Evolutionary conservation across 2,888 invertebrate species (phyloP), one percentile per base, ranked within the genome.

Genomic region (Mimas tiliae): DNA sequence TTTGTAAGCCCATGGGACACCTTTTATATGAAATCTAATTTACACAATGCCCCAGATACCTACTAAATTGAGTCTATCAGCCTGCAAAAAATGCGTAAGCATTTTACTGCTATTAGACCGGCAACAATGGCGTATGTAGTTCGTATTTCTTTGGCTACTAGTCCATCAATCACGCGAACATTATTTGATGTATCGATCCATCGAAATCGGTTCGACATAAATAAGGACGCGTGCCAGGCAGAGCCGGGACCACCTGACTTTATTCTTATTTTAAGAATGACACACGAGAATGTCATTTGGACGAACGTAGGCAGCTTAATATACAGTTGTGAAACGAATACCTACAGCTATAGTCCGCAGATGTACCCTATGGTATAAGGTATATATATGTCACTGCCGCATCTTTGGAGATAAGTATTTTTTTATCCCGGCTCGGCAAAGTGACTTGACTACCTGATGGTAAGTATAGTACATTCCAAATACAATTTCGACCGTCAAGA

Each of bases 121-220:
- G 71, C 76, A 81, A 87, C 87, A 87, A 87, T 78, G 76, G 78
- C 69, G 70, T 68, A 72, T 65, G 55, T 62, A 65, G 71, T 72
- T 78, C 71, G 76, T 77, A 75, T 78, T 79, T 75, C 74, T 74
- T 77, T 76, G 68, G 70, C 69, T 67, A 65, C 69, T 72, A 72
- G 73, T 75, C 79, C 89, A 93, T 93, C 89, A 89, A 93, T 93
- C 92, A 93, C 88, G 78, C 71, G 78, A 83, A 83, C 86, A 85
- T 83, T 91, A 91, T 91, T 90, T 90, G 84, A 82, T 84, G 71
- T 86, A 92, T 91, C 85, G 91, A 91, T 87, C 87, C 66, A 76
- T 82, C 77, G 75, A 76, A 77, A 78, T 81, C 79, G 75, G 74
- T 76, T 74, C 73, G 77, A 80, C 73, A 77, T 76, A 74, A 80